Evolutionary conservation across 2,113 vertebrate genomes (phyloP), one percentile per base, ranked within the genome.

Genomic region (Labeo rohita): DNA sequence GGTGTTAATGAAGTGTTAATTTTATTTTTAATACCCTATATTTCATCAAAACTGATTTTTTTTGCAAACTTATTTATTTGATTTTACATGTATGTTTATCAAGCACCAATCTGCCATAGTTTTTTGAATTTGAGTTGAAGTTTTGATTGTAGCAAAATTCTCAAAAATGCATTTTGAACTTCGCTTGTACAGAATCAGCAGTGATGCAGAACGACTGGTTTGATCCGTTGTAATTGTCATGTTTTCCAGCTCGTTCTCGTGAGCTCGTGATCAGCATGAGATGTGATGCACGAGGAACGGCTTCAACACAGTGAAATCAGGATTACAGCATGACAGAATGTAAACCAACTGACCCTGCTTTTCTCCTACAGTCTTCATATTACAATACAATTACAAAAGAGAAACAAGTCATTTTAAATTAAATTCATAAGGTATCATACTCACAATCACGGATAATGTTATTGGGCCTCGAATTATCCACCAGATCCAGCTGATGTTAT

Each of bases 391-490:
- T 15, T 76, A 23, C n/a, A 39, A 39, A 28, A 39, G 28, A n/a
- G 52, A 78, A 78, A 47, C 2, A 12, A 49, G 49, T 15, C 13
- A 34, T 76, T 76, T 76, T 11, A 21, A 21, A n/a, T 77, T 3
- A 23, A 49, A 16, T 59, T 45, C 34, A 9, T n/a, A 15, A 10
- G 23, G 49, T 39, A 23, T 23, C 50, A 59, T 91, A 92, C 98
- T 96, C 94, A 99, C 98, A 65, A 93, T 85, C 70, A 98, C 92
- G 52, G 96, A 95, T 61, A 99, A 90, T n/a, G 96, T 87, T 72
- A 98, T 95, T 0, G 98, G 98, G 82, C 97, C 97, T 87, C 95
- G 92, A 79, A 99, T 98, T 85, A 99, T 98, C 97, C 98, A 99
- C 97, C 97, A 98, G 91, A 97, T 96, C 87, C 92, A 93, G 90